Conservation (phyloP, 1,140 invertebrate species). For the Sesamia nonagrioides region DNA sequence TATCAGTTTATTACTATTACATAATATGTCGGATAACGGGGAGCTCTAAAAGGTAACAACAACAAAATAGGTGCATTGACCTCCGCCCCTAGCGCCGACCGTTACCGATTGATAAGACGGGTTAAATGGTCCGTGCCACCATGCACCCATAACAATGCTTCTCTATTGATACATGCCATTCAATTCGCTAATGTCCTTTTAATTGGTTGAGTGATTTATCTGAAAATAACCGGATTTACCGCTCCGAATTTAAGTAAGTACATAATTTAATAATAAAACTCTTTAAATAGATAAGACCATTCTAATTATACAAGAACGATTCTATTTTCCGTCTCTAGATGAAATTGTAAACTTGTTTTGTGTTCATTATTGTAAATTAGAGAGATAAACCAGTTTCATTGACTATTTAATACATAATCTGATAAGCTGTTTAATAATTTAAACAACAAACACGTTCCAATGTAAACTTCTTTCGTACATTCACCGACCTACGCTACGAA, state of each 20-base stretch:
- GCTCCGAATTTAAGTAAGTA: conserved; percentile 18
- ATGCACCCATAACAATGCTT: conserved; percentile 74
- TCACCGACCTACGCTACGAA: neutral
- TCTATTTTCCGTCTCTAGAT: conserved; percentile 2
- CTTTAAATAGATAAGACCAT: neutral
- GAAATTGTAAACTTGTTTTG: conserved; percentile 4
- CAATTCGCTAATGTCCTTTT: conserved; percentile 83
- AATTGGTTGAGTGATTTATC: conserved; percentile 70
- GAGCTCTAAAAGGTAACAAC: conserved; percentile 43
- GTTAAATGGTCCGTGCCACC: conserved; percentile 78
- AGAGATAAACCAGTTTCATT: neutral
- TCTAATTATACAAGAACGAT: conserved; percentile 10
- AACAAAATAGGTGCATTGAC: conserved; percentile 62
- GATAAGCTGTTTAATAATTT: neutral
- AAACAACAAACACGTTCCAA: neutral
- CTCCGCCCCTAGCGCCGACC: conserved; percentile 60
- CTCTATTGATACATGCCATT: conserved; percentile 75
- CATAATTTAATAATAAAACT: conserved; percentile 19
- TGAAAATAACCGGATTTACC: conserved; percentile 49
- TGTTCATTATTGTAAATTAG: conserved; percentile 4
- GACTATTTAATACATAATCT: neutral
- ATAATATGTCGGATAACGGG: conserved; percentile 43
- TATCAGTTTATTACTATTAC: conserved; percentile 47
- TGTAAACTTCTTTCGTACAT: conserved; percentile 1
- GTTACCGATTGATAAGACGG: conserved; percentile 71